phyloP scores from a whole-genome alignment of 2,113 vertebrate species.

The Dasyornis broadbenti region DNA sequence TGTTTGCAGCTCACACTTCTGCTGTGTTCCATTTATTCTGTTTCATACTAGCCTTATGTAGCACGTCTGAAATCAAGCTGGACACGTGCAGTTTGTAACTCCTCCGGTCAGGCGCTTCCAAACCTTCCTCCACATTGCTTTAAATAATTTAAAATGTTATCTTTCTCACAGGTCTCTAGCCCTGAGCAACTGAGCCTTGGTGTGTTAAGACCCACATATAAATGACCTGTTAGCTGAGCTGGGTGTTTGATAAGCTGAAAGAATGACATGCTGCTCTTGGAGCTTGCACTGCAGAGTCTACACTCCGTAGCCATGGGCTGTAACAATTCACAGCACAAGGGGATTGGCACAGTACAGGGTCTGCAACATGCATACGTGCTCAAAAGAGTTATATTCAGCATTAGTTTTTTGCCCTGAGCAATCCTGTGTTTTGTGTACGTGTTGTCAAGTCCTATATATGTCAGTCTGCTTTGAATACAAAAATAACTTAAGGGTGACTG shows the following conservation, averaged over 20 bases:
- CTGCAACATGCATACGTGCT: accelerated
- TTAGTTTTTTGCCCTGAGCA: background rate
- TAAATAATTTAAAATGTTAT: conserved; percentile 3
- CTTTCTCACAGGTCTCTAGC: background rate
- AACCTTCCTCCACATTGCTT: background rate
- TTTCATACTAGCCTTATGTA: background rate
- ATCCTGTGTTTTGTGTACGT: background rate
- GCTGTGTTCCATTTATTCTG: background rate
- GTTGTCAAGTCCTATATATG: background rate
- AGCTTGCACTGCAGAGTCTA: background rate
- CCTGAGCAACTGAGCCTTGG: background rate
- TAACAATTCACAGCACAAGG: background rate
- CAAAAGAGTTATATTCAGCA: background rate
- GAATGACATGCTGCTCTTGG: background rate
- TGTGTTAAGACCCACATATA: background rate
- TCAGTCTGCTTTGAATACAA: background rate
- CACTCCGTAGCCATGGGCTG: background rate
- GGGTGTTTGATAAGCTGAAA: background rate
- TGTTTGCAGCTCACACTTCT: background rate
- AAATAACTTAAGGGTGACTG: background rate
- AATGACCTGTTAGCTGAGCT: background rate
- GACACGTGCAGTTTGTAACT: background rate
- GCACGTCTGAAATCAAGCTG: background rate
- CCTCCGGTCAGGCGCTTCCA: background rate
- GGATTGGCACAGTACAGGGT: background rate